Percentiles rank a stretch among this genome's conserved stretches.
phyloP scores from a whole-genome alignment of 2,888 invertebrate genomes.

The Alcis repandata region DNA sequence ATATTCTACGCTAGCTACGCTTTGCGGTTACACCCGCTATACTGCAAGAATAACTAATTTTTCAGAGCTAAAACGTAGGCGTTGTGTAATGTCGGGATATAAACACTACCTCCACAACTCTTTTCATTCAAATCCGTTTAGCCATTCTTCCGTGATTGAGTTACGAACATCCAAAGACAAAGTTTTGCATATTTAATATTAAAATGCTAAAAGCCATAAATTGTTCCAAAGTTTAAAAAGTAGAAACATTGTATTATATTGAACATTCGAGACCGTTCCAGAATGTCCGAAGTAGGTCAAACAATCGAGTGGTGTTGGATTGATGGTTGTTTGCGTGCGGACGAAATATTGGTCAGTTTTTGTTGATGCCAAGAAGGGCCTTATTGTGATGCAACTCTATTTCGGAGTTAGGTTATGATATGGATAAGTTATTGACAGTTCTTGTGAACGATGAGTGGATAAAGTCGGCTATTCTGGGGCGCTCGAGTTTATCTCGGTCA shows the following conservation, averaged over 20 bases:
- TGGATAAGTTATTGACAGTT: too few relatives aligned
- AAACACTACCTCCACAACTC: too few relatives aligned
- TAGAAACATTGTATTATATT: not conserved
- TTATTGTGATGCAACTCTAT: not conserved
- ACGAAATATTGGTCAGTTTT: slow-evolving; percentile 23
- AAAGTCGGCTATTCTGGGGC: too few relatives aligned
- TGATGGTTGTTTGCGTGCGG: slow-evolving; percentile 28
- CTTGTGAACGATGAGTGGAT: too few relatives aligned
- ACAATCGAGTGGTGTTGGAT: slow-evolving; percentile 29
- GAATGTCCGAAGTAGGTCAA: slow-evolving; percentile 16
- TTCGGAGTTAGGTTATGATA: not conserved
- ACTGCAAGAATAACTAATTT: too few relatives aligned
- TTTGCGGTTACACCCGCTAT: too few relatives aligned
- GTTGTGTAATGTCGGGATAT: too few relatives aligned
- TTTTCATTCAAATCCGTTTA: too few relatives aligned
- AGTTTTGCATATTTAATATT: not conserved
- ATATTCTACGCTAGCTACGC: too few relatives aligned
- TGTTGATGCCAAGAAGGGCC: slow-evolving; percentile 7
- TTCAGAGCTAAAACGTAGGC: too few relatives aligned
- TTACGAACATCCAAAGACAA: not conserved
- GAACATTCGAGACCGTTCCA: slow-evolving; percentile 1
- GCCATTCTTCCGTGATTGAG: too few relatives aligned
- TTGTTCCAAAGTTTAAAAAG: not conserved
- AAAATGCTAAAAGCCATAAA: not conserved
- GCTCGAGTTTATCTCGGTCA: too few relatives aligned